A percentile compares a stretch with the other conserved stretches of the same genome.
Conservation (phyloP, 2,888 invertebrate species). For the Sepiola atlantica region DNA sequence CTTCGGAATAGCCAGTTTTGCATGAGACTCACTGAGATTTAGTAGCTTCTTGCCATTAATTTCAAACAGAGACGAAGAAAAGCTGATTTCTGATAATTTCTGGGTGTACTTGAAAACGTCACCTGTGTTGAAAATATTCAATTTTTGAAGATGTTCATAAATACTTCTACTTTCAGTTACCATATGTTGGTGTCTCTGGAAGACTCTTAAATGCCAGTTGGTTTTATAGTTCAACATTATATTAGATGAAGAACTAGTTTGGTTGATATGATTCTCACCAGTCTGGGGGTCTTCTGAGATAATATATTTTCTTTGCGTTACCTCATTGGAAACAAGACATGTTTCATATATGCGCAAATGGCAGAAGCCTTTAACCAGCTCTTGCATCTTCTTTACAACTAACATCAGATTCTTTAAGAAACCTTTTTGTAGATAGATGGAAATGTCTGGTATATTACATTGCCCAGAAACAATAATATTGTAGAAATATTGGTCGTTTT, state of each 20-base stretch:
- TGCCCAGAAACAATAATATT: neutral
- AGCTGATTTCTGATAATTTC: neutral
- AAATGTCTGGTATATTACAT: neutral
- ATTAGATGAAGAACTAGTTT: neutral
- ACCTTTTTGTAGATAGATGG: neutral
- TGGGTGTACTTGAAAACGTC: neutral
- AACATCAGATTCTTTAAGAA: neutral
- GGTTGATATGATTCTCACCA: neutral
- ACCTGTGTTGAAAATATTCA: neutral
- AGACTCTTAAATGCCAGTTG: neutral
- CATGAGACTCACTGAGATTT: neutral
- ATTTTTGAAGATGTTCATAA: conserved; percentile 12
- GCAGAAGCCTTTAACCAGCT: neutral
- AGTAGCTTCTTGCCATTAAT: neutral
- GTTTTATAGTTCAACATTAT: neutral
- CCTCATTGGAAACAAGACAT: neutral
- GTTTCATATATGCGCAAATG: neutral
- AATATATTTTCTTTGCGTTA: neutral
- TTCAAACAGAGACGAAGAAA: neutral
- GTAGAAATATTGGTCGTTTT: neutral
- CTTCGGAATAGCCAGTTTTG: neutral
- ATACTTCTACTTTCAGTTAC: neutral
- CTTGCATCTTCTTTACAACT: neutral
- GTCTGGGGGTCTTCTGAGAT: neutral
- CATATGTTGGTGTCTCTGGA: neutral